Evolutionary conservation across 2,797 vertebrate species (phyloP).

Genomic region (Rhinatrema bivittatum): DNA sequence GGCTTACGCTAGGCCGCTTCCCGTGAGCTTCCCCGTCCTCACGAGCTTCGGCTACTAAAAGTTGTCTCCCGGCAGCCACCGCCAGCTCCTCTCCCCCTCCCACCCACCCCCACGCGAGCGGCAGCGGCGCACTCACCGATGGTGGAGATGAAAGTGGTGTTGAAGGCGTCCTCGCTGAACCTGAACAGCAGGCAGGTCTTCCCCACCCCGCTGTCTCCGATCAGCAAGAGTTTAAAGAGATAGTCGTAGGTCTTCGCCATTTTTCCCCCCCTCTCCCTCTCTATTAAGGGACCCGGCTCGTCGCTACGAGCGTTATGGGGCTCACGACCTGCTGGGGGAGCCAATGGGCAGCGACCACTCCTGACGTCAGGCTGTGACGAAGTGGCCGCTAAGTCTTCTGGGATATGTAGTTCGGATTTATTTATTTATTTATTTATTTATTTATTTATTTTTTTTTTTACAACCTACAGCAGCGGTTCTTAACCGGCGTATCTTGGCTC

Average conservation of each 20-base stretch:
- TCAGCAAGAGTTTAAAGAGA: conserved; percentile 93
- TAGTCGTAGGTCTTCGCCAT: conserved; percentile 98
- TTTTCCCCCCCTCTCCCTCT: conserved; percentile 46
- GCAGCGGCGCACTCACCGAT: conserved; percentile 73
- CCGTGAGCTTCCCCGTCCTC: too few relatives aligned
- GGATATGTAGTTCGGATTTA: background rate
- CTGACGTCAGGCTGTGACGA: background rate
- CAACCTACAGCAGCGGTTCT: too few relatives aligned
- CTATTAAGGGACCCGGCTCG: conserved; percentile 22
- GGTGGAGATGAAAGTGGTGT: conserved; percentile 95
- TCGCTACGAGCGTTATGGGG: background rate
- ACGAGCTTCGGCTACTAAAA: too few relatives aligned
- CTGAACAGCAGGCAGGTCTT: conserved; percentile 95
- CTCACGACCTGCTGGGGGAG: background rate
- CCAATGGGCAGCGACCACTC: background rate
- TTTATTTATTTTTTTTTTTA: too few relatives aligned
- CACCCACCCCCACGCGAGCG: background rate
- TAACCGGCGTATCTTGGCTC: too few relatives aligned
- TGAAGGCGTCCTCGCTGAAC: conserved; percentile 95
- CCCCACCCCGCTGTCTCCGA: conserved; percentile 92
- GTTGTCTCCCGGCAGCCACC: background rate
- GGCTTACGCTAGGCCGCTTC: background rate
- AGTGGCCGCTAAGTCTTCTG: too few relatives aligned
- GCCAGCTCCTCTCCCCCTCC: background rate
- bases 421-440: too few relatives aligned